Conservation (phyloP, 2,113 vertebrate genomes). For the Varanus komodoensis region DNA sequence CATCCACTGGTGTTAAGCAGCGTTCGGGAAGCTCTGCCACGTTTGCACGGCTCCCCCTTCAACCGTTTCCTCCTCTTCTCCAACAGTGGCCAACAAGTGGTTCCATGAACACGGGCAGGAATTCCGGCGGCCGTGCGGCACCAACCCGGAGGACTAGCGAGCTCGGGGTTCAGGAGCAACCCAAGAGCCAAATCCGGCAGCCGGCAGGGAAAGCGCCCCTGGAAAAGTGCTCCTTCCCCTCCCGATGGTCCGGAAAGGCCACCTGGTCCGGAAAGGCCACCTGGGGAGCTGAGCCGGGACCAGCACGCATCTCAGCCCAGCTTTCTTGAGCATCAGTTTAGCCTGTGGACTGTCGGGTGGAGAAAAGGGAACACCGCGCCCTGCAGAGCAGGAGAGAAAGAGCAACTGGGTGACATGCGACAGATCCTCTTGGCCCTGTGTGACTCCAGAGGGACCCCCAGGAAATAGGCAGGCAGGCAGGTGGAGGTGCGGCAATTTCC, state of each 20-base stretch:
- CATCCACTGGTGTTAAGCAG: not conserved
- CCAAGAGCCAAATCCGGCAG: constrained; percentile 23
- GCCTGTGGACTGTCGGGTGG: not conserved
- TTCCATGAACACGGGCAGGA: constrained; percentile 94
- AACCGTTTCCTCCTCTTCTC: rapidly evolving
- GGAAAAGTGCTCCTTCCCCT: not conserved
- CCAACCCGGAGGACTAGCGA: constrained; percentile 80
- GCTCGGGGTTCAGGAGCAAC: constrained; percentile 38
- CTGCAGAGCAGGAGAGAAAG: not conserved
- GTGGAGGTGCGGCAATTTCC: too few relatives aligned
- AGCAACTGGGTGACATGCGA: not conserved
- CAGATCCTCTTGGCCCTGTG: too few relatives aligned
- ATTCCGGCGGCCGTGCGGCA: constrained; percentile 85
- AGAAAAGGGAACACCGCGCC: too few relatives aligned
- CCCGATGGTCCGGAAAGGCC: constrained; percentile 15
- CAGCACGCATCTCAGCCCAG: not conserved
- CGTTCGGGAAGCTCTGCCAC: too few relatives aligned
- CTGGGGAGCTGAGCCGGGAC: not conserved
- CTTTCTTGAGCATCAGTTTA: not conserved
- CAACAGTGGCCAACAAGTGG: constrained; percentile 95
- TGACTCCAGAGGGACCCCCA: not conserved
- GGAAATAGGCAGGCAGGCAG: too few relatives aligned
- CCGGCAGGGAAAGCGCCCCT: not conserved
- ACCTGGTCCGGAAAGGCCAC: constrained; percentile 40
- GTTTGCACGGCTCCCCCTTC: rapidly evolving